These are phyloP conservation scores for Pangasius mekongensis DNA, from an alignment of 2,797 vertebrate genomes.

Conservation along the genomic window DNA sequence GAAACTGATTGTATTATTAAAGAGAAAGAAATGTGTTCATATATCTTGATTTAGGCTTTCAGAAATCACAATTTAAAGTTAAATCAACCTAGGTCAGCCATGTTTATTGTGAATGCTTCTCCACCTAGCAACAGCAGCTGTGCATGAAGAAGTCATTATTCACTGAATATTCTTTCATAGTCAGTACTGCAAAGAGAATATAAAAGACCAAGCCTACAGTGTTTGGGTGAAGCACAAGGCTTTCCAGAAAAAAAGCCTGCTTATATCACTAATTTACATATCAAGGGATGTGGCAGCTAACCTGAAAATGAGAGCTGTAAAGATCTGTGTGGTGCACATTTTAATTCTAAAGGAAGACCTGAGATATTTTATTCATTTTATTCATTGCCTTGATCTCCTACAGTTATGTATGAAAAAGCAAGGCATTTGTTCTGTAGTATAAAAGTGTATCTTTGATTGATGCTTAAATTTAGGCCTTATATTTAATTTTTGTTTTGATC, in stretches of 20 bases:
- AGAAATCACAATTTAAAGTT: neutral
- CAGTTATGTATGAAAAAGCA: neutral
- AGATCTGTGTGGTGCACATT: neutral
- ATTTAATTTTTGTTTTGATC: neutral
- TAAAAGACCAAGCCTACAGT: conserved; percentile 13
- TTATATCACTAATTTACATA: neutral
- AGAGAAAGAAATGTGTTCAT: neutral
- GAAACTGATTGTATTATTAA: neutral
- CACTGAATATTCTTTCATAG: conserved; percentile 33
- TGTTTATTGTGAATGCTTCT: conserved; percentile 42
- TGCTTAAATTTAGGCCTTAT: neutral
- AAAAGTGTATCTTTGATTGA: neutral
- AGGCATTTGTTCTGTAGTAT: neutral
- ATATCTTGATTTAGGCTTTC: conserved; percentile 47
- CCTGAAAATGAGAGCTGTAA: conserved; percentile 5
- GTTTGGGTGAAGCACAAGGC: conserved; percentile 31
- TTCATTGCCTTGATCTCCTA: neutral
- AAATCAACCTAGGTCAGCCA: neutral
- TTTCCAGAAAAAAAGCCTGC: neutral
- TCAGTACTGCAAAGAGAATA: conserved; percentile 15
- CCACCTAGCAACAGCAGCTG: conserved; percentile 47
- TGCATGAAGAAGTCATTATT: conserved; percentile 32
- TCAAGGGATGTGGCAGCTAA: neutral
- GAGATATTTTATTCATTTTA: conserved; percentile 7
- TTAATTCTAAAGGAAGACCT: neutral